Evolutionary conservation across 2,888 invertebrate species (phyloP), one percentile per base, ranked within the genome.

Genomic region (Drosophila subsilvestris): DNA sequence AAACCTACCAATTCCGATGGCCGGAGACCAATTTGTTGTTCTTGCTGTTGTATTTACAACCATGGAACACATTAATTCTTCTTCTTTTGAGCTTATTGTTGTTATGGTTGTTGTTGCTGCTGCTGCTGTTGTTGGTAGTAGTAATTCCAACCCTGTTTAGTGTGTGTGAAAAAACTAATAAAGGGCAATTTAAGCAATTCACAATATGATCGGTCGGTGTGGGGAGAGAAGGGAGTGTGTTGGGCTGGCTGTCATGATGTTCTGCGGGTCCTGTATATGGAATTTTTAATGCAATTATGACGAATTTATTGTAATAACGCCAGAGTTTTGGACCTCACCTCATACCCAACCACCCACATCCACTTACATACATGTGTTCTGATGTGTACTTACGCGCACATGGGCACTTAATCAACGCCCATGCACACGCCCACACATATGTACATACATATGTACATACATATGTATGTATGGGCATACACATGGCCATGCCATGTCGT

Each of bases 121-220:
- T 65, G 12, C 43, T 50, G 45, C 22, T 56, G 22, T 59, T 57
- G 17, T 56, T 44, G 37, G 37, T 14, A 22, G n/a, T n/a, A 37
- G 37, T 14, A 37, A n/a, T 37, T 37, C 37, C 37, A 7, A 37
- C 20, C 54, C 48, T 58, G 70, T 86, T 86, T 76, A 86, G 81
- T 79, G 89, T 88, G 86, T 86, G 86, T 87, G 86, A 88, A 86
- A 88, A 86, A 86, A 86, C 85, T 86, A 88, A 86, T 86, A 88
- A 86, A 88, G 81, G 72, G 78, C 87, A 86, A 86, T 88, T 86
- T 88, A 70, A 87, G 79, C 87, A 84, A 86, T 86, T 76, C 80
- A 53, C 70, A 60, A 74, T 78, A 74, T 85, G 78, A 80, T 86
- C 69, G 81, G 61, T 12, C 1, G 32, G 14, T 14, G 5, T 0